These are phyloP conservation scores for Erannis defoliaria DNA, from an alignment of 2,888 invertebrate genomes.

Conservation along the genomic window DNA sequence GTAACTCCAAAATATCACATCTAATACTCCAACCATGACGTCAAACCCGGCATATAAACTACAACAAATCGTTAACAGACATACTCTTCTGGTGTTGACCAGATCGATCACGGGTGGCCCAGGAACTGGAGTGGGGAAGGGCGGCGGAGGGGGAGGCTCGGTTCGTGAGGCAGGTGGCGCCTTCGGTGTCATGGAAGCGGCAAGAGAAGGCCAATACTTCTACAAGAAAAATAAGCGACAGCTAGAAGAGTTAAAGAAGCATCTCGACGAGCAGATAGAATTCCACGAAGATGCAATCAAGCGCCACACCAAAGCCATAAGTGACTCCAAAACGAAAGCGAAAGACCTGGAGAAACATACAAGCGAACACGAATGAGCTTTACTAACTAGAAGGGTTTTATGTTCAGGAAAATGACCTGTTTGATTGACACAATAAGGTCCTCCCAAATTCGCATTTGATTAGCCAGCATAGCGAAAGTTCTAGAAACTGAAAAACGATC, in stretches of 20 bases:
- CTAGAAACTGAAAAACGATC: no score
- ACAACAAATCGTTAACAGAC: background rate
- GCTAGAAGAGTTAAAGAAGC: conserved; percentile 11
- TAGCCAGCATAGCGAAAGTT: no score
- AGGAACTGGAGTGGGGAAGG: conserved; percentile 9
- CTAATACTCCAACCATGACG: background rate
- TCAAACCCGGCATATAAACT: background rate
- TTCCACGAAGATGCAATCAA: conserved; percentile 23
- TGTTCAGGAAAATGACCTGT: no score
- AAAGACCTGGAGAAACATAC: conserved; percentile 1
- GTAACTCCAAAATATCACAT: background rate
- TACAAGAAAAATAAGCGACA: conserved; percentile 12
- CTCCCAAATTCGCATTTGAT: no score
- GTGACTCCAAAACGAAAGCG: background rate
- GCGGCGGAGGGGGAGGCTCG: conserved; percentile 16
- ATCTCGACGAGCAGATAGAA: background rate
- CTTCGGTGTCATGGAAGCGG: conserved; percentile 23
- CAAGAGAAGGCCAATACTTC: conserved; percentile 24
- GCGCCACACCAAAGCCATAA: conserved; percentile 7
- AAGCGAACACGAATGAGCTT: no score
- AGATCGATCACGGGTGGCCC: background rate
- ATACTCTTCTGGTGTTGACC: background rate
- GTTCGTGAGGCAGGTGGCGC: conserved; percentile 21
- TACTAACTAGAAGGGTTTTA: no score
- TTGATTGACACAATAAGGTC: no score